Base-by-base conservation (phyloP, 1,140 invertebrate species). In the Cataglyphis hispanica region DNA sequence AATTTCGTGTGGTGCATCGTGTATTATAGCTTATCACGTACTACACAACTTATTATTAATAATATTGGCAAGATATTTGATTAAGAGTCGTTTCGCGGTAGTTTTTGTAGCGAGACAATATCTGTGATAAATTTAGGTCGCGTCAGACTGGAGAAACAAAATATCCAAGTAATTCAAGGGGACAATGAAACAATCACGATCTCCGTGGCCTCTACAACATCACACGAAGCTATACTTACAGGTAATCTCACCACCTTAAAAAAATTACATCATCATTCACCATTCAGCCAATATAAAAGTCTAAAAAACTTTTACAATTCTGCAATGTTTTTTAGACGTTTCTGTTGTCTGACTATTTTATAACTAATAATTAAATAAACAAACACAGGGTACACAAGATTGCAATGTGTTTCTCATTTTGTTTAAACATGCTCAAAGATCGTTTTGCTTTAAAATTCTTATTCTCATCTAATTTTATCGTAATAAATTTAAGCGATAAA, bases 111-210 rank as follows among this genome's bases (percentile, higher is more conserved):
- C 89, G 74, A 83, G 89, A 91, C 81, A 91, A 91, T 93, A 75
- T 94, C 50, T 94, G 46, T 50, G 92, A 92, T 93, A 93, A 93
- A 95, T 95, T 93, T 92, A 95, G 95, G 95, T 95, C 91, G 87
- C 74, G 91, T 92, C 90, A 95, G 95, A 93, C 93, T 96, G 92
- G 93, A 95, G 95, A 96, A 96, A 96, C 96, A 93, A 94, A 94
- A 96, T 94, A 90, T 96, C 94, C 95, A 96, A 95, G 95, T 95
- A 85, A 85, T 91, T 87, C 95, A 95, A 87, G 95, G 95, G 63
- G 95, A 95, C 72, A 96, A 96, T 89, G 96, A 96, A 86, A 97
- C 96, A 87, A 95, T 96, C 85, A 96, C 96, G 69, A 96, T 96
- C 92, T 96, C 96, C 88, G 95, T 96, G 89, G 96, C 95, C 94